These are phyloP conservation scores for Melipona quadrifasciata DNA, from an alignment of 1,140 invertebrate species.

Conservation along the genomic window DNA sequence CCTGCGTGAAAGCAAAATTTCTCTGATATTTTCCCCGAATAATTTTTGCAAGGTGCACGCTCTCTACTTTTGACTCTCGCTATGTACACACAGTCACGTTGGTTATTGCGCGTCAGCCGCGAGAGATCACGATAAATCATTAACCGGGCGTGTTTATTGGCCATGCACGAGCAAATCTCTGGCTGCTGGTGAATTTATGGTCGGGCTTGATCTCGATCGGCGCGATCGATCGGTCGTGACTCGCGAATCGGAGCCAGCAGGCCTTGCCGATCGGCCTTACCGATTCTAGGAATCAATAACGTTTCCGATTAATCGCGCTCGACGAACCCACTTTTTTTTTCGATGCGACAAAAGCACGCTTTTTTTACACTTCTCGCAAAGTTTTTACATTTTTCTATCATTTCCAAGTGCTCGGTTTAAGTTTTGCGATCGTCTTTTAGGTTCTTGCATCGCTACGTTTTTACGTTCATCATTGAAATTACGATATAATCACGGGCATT, in stretches of 20 bases:
- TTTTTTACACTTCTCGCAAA: not conserved
- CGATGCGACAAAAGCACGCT: no score
- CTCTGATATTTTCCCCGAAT: no score
- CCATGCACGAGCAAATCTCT: conserved; percentile 57
- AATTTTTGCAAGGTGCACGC: no score
- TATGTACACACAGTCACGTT: no score
- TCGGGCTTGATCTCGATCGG: conserved; percentile 38
- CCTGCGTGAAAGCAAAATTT: no score
- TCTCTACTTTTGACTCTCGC: no score
- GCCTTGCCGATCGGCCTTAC: not conserved
- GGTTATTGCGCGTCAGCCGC: conserved; percentile 14
- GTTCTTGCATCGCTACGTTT: not conserved
- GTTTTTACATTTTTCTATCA: not conserved
- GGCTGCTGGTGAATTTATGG: conserved; percentile 54
- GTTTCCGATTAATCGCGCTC: not conserved
- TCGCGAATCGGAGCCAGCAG: conserved; percentile 51
- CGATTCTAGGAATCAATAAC: not conserved
- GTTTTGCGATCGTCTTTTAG: not conserved
- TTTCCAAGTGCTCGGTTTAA: not conserved
- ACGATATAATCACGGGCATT: not conserved
- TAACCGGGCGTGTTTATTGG: conserved; percentile 64
- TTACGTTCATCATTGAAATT: not conserved
- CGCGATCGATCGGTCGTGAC: conserved; percentile 51
- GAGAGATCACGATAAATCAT: conserved; percentile 58
- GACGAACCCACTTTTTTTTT: no score